A percentile compares a stretch with the other conserved stretches of the same genome.
Conservation (phyloP, 2,797 vertebrate species). For the Oophaga sylvatica region DNA sequence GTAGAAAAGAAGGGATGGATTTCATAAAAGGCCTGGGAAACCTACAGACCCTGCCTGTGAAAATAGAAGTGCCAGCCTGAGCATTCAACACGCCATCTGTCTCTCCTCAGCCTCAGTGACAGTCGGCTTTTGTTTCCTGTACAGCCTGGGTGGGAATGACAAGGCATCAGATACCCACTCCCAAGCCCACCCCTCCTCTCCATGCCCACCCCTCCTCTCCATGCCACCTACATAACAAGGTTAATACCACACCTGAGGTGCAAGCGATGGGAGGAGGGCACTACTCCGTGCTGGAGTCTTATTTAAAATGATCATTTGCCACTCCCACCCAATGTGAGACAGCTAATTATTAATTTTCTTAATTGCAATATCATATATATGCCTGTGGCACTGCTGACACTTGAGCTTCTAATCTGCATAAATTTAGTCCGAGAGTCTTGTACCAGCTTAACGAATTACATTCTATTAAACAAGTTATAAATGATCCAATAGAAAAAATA, state of each 20-base stretch:
- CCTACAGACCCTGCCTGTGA: slow-evolving; percentile 54
- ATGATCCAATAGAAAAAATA: neutral
- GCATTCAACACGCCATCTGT: slow-evolving; percentile 59
- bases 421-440: neutral
- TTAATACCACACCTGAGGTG: slow-evolving; percentile 61
- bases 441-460: neutral
- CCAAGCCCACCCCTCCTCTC: slow-evolving; percentile 48
- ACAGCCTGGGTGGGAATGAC: slow-evolving; percentile 48
- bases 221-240: slow-evolving; percentile 61
- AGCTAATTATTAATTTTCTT: slow-evolving; percentile 51
- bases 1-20: slow-evolving; percentile 51
- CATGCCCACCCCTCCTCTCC: slow-evolving; percentile 51
- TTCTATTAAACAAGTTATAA: neutral
- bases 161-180: slow-evolving; percentile 41
- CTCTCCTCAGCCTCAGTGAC: slow-evolving; percentile 51
- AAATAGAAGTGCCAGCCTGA: slow-evolving; percentile 60
- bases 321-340: slow-evolving; percentile 15
- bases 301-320: slow-evolving; percentile 24
- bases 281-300: neutral
- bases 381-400: slow-evolving; percentile 32
- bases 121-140: slow-evolving; percentile 56
- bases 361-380: slow-evolving; percentile 43
- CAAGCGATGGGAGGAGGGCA: slow-evolving; percentile 31
- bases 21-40: slow-evolving; percentile 61
- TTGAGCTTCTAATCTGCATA: neutral